phyloP scores from a whole-genome alignment of 2,113 vertebrate species.

The Thamnophis sirtalis region DNA sequence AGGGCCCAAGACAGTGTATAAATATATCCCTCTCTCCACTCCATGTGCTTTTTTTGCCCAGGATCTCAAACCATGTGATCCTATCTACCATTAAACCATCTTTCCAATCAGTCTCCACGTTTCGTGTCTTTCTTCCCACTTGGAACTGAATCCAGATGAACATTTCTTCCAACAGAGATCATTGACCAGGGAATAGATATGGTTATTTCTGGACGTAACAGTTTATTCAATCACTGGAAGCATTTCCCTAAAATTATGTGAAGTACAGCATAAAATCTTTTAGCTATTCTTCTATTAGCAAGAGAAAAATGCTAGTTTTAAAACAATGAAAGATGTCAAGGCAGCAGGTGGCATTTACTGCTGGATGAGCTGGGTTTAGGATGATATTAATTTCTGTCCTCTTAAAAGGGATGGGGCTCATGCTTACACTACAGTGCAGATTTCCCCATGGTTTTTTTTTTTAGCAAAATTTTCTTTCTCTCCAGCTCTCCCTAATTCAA shows the following conservation, averaged over 20 bases:
- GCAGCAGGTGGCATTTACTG: background rate
- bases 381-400: background rate
- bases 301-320: background rate
- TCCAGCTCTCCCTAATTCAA: background rate
- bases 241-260: background rate
- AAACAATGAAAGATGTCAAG: background rate
- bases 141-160: too few species aligned
- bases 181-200: background rate
- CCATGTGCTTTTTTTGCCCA: too few species aligned
- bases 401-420: background rate
- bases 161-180: too few species aligned
- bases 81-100: too few species aligned
- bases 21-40: too few species aligned
- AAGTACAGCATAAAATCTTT: background rate
- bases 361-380: background rate
- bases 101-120: too few species aligned
- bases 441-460: background rate
- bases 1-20: too few species aligned
- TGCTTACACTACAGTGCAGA: background rate
- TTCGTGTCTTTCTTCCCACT: too few species aligned
- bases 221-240: background rate
- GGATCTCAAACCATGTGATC: too few species aligned
- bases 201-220: background rate
- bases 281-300: background rate
- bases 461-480: background rate